Evolutionary conservation across 2,797 vertebrate species (phyloP).

Genomic region (Natrix natrix): DNA sequence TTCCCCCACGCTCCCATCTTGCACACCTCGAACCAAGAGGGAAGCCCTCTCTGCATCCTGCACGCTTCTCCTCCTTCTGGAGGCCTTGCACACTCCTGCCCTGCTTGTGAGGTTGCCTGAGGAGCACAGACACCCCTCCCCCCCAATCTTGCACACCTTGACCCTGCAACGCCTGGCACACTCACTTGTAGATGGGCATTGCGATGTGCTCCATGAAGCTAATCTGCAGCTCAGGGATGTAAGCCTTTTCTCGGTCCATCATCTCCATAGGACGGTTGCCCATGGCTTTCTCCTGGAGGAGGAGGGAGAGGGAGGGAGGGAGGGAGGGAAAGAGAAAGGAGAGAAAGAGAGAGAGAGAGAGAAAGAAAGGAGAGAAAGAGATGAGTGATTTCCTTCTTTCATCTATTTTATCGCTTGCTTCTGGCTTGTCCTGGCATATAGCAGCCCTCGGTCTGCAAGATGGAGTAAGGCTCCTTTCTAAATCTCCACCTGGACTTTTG

Average conservation of each 20-base stretch:
- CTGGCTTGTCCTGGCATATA: neutral
- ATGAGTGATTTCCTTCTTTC: neutral
- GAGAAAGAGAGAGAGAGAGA: neutral
- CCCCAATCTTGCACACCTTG: neutral
- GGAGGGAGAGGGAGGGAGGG: too few relatives aligned
- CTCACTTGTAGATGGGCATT: constrained; percentile 98
- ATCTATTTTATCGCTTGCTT: neutral
- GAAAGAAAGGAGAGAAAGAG: neutral
- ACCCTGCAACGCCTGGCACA: rapidly evolving
- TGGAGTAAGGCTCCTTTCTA: neutral
- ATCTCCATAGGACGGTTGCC: constrained; percentile 97
- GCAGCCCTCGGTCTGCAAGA: too few relatives aligned
- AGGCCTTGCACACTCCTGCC: too few relatives aligned
- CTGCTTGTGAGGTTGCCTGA: too few relatives aligned
- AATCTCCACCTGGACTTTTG: neutral
- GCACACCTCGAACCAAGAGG: neutral
- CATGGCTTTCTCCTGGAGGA: constrained; percentile 93
- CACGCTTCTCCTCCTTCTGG: too few relatives aligned
- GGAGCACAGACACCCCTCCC: rapidly evolving
- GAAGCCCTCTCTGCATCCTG: too few relatives aligned
- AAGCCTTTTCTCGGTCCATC: constrained; percentile 99
- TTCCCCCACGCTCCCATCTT: neutral
- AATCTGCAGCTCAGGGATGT: constrained; percentile 97
- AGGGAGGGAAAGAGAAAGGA: rapidly evolving
- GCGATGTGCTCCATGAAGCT: constrained; percentile 99